Percentiles rank a stretch among this genome's conserved stretches.
These are phyloP conservation scores for Dolichallabes microphthalmus DNA, from an alignment of 2,113 vertebrate species.

Conservation along the genomic window DNA sequence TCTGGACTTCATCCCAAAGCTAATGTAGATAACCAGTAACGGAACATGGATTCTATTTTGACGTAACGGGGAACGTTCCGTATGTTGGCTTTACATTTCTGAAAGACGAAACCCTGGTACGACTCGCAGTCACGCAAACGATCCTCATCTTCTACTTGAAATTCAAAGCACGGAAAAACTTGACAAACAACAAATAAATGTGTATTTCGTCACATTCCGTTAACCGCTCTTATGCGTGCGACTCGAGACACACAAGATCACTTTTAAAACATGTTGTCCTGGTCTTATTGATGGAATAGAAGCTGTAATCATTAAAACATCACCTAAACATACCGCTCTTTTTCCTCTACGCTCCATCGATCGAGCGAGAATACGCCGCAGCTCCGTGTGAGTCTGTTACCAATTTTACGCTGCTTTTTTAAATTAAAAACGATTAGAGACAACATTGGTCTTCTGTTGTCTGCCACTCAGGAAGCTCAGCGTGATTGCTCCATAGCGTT, in stretches of 20 bases:
- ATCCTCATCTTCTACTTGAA: not conserved
- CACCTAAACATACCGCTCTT: not conserved
- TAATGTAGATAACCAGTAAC: not conserved
- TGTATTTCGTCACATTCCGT: not conserved
- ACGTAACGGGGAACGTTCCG: not conserved
- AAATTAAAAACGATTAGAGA: conserved; percentile 15
- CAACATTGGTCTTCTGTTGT: conserved; percentile 1
- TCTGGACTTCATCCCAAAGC: not conserved
- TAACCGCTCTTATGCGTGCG: not conserved
- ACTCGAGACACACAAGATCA: not conserved
- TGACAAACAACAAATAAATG: no score
- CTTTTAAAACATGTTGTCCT: not conserved
- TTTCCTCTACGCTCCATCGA: not conserved
- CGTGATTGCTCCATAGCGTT: conserved; percentile 5
- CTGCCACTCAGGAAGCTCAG: not conserved
- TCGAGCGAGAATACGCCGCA: not conserved
- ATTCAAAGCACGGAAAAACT: not conserved
- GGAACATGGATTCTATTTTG: not conserved
- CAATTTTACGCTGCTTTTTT: not conserved
- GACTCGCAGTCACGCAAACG: not conserved
- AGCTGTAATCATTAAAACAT: not conserved
- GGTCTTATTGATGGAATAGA: not conserved
- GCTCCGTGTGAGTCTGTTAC: not conserved
- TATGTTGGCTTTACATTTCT: not conserved
- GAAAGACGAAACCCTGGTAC: not conserved